Evolutionary conservation across 2,113 vertebrate genomes (phyloP).

Genomic region (Alectura lathami): DNA sequence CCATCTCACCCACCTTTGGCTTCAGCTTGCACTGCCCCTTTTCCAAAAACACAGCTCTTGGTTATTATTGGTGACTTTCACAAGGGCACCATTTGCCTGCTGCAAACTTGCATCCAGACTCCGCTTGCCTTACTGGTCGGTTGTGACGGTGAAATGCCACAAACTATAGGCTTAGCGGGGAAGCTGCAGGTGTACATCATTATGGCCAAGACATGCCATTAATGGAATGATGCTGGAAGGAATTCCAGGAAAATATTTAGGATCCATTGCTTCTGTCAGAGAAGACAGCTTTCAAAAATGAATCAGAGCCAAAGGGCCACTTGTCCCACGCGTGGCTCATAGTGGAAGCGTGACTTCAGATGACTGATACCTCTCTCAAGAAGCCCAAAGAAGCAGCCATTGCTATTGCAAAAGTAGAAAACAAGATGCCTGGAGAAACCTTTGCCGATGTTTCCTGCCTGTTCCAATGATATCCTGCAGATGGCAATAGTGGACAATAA

Average conservation of each 20-base stretch:
- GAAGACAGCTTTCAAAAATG: not conserved
- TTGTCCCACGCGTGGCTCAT: not conserved
- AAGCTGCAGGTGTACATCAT: not conserved
- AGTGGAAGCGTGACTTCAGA: not conserved
- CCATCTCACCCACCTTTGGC: not conserved
- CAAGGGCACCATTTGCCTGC: not conserved
- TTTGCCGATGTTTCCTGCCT: not conserved
- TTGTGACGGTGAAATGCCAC: not conserved
- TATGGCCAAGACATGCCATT: not conserved
- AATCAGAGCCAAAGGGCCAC: not conserved
- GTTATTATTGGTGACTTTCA: not conserved
- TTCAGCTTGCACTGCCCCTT: not conserved
- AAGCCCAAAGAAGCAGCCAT: not conserved
- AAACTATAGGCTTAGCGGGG: not conserved
- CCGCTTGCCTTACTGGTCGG: not conserved
- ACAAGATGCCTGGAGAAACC: not conserved
- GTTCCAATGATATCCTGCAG: constrained; percentile 5
- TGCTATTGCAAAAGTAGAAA: not conserved
- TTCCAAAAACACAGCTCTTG: not conserved
- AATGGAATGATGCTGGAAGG: not conserved
- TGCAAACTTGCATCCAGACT: not conserved
- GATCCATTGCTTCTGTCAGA: not conserved
- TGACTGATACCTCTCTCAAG: not conserved
- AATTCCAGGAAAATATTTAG: not conserved
- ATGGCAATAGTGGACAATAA: constrained; percentile 18